Evolutionary conservation across 2,888 invertebrate genomes (phyloP), one percentile per base, ranked within the genome.

Genomic region (Calephelis perditalis): DNA sequence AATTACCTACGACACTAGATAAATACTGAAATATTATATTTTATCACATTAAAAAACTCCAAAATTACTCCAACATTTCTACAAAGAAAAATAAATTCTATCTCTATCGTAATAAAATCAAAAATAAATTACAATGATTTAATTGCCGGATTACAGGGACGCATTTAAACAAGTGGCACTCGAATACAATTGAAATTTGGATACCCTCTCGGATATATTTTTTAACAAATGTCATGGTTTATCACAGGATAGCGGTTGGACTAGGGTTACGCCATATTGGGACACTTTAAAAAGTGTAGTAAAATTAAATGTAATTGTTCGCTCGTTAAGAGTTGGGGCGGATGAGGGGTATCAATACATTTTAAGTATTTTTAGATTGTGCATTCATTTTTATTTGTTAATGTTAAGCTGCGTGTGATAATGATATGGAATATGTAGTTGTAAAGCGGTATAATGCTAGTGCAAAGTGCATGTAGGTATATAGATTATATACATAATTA

Each of bases 271-370:
- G 76, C 82, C 83, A 82, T 82, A 84, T 82, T 84, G 86, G 82
- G 74, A 74, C 80, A 83, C 86, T 86, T 87, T 85, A 87, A 88
- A 88, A 84, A 86, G 85, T 84, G 79, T 85, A 78, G 73, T 80
- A 83, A 84, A 91, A 91, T 90, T 90, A 89, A 90, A 90, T 84
- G 84, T 89, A 88, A 91, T 91, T 91, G 91, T 91, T 88, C 86
- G 83, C 84, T 88, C 76, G 88, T 88, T 87, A 86, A 77, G 73
- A 74, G 74, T 70, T 73, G 79, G 80, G 81, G 81, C 75, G 68
- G 72, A 65, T 70, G 69, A 69, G 64, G 59, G 59, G 59, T 7
- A 40, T 10, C 26, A 60, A 60, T 60, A 55, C 46, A 43, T 60
- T 57, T 60, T 56, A 55, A 44, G 45, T 56, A 55, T 54, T 54